Evolutionary conservation across 2,888 invertebrate genomes (phyloP).

Genomic region (Drosophila imparisetae): DNA sequence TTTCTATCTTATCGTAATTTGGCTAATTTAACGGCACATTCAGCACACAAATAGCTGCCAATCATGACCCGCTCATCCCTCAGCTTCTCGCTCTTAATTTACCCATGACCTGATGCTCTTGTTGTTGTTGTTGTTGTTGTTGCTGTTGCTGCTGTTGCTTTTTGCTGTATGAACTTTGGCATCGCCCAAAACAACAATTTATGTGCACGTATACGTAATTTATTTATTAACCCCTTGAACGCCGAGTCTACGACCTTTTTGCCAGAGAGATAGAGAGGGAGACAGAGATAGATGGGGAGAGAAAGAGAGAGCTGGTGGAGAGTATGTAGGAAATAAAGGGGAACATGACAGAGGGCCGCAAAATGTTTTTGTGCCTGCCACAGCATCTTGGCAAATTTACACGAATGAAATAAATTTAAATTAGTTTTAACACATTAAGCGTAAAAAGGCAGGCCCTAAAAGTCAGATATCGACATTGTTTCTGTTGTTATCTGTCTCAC

Average conservation of each 20-base stretch:
- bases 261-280: not conserved
- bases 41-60: constrained; percentile 73
- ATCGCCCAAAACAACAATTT: constrained; percentile 67
- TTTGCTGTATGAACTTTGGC: constrained; percentile 70
- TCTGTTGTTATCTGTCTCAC: constrained; percentile 37
- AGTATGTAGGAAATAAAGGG: constrained; percentile 1
- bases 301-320: not conserved
- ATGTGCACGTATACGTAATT: constrained; percentile 81
- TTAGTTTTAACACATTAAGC: constrained; percentile 82
- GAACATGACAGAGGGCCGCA: constrained; percentile 34
- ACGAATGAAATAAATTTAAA: constrained; percentile 79
- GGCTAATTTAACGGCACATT: constrained; percentile 77
- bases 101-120: constrained; percentile 42
- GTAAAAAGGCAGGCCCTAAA: constrained; percentile 70
- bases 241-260: constrained; percentile 17
- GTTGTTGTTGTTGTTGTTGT: constrained; percentile 16
- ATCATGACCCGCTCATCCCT: constrained; percentile 42
- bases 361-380: constrained; percentile 50
- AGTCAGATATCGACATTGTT: constrained; percentile 68
- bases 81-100: constrained; percentile 39
- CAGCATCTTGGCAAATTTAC: constrained; percentile 72
- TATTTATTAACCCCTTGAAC: constrained; percentile 79
- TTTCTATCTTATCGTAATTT: constrained; percentile 55
- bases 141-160: constrained; percentile 5
- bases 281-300: not conserved